Percentiles rank a stretch among this genome's conserved stretches.
These are phyloP conservation scores for Zosterops japonicus DNA, from an alignment of 2,113 vertebrate genomes.

Conservation along the genomic window DNA sequence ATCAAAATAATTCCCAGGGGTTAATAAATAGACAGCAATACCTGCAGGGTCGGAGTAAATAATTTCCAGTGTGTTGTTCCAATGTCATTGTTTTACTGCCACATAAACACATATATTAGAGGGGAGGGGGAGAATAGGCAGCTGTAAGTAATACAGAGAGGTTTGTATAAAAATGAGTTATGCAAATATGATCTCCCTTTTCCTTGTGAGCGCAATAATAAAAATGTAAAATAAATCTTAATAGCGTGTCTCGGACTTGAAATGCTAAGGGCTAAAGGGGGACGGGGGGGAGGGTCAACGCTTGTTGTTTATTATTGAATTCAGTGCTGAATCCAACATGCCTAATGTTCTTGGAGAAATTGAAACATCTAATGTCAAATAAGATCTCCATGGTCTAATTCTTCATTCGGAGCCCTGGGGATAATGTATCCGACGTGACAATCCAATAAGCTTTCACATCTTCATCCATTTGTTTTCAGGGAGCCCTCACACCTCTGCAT, in stretches of 20 bases:
- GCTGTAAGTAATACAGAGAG: conserved; percentile 45
- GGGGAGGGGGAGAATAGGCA: not conserved
- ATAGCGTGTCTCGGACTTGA: conserved; percentile 51
- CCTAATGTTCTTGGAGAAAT: conserved; percentile 61
- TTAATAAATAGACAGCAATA: conserved; percentile 57
- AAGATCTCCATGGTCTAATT: conserved; percentile 67
- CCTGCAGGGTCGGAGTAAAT: conserved; percentile 46
- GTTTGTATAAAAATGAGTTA: conserved; percentile 58
- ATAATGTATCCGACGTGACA: conserved; percentile 58
- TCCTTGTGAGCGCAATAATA: conserved; percentile 58
- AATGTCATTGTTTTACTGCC: conserved; percentile 60
- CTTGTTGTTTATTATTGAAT: conserved; percentile 37
- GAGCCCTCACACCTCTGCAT: conserved; percentile 46
- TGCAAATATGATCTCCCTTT: conserved; percentile 50
- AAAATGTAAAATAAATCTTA: conserved; percentile 73
- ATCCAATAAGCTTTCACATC: conserved; percentile 61
- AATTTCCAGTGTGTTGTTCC: conserved; percentile 1
- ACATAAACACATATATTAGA: conserved; percentile 45
- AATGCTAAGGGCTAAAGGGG: conserved; percentile 41
- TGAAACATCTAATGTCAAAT: conserved; percentile 75
- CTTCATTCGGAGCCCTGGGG: conserved; percentile 61
- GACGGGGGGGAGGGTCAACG: not conserved
- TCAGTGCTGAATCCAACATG: conserved; percentile 35
- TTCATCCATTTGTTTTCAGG: conserved; percentile 47
- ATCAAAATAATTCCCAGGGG: conserved; percentile 26